Conservation (phyloP, 1,140 invertebrate genomes). For the Papilio aristodemus region DNA sequence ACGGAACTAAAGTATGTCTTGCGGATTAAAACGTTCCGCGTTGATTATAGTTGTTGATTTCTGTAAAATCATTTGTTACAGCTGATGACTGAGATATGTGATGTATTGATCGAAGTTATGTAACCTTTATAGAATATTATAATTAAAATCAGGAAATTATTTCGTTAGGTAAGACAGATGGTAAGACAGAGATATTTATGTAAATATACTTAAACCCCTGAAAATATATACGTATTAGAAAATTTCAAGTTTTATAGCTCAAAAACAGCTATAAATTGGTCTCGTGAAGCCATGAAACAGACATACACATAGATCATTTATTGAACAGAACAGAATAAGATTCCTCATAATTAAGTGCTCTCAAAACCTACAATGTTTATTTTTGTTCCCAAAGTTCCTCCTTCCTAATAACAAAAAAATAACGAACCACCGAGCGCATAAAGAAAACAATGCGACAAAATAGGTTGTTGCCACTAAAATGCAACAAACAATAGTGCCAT, state of each 20-base stretch:
- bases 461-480: slow-evolving; percentile 46
- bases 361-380: slow-evolving; percentile 1
- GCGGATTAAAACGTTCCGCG: slow-evolving; percentile 53
- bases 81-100: neutral
- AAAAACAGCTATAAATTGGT: neutral
- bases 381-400: slow-evolving; percentile 36
- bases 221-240: neutral
- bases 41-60: slow-evolving; percentile 43
- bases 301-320: neutral
- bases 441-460: slow-evolving; percentile 26
- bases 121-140: too few species aligned
- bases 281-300: too few species aligned
- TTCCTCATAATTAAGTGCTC: neutral
- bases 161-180: too few species aligned
- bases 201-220: neutral
- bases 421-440: slow-evolving; percentile 26
- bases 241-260: neutral
- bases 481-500: slow-evolving; percentile 71
- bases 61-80: slow-evolving; percentile 4
- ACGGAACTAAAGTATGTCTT: slow-evolving; percentile 51
- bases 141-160: too few species aligned
- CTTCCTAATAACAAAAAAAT: slow-evolving; percentile 25
- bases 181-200: too few species aligned
- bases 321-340: neutral
- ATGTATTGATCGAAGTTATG: neutral